Percentiles rank a stretch among this genome's conserved stretches.
These are phyloP conservation scores for Podarcis muralis DNA, from an alignment of 2,113 vertebrate species.

Conservation along the genomic window DNA sequence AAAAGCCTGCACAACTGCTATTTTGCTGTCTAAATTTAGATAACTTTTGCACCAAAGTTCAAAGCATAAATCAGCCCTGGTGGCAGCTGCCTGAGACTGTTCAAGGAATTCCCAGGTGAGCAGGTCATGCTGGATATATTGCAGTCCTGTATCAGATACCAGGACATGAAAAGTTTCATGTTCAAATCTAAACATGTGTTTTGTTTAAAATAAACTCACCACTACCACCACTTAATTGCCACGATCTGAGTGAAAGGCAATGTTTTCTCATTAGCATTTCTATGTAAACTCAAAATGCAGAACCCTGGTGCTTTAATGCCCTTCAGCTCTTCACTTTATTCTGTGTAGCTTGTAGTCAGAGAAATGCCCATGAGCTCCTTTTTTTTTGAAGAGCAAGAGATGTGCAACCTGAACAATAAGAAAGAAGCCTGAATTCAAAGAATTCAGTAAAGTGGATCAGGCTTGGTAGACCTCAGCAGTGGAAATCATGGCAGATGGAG, in stretches of 20 bases:
- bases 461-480: not conserved
- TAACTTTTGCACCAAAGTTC: too few relatives aligned
- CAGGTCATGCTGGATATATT: not conserved
- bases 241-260: not conserved
- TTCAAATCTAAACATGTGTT: not conserved
- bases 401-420: not conserved
- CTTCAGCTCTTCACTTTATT: not conserved
- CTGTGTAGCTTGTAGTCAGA: not conserved
- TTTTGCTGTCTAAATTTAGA: too few relatives aligned
- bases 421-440: not conserved
- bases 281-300: not conserved
- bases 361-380: not conserved
- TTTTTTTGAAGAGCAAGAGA: not conserved
- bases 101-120: not conserved
- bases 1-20: not conserved
- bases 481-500: accelerated
- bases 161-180: not conserved
- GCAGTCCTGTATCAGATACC: not conserved
- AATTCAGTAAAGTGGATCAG: not conserved
- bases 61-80: too few relatives aligned
- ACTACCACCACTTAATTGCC: not conserved
- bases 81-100: not conserved
- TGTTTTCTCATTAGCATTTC: not conserved
- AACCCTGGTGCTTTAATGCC: not conserved
- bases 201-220: not conserved